Evolutionary conservation across 2,113 vertebrate genomes (phyloP).

Genomic region (Lophotis ruficrista): DNA sequence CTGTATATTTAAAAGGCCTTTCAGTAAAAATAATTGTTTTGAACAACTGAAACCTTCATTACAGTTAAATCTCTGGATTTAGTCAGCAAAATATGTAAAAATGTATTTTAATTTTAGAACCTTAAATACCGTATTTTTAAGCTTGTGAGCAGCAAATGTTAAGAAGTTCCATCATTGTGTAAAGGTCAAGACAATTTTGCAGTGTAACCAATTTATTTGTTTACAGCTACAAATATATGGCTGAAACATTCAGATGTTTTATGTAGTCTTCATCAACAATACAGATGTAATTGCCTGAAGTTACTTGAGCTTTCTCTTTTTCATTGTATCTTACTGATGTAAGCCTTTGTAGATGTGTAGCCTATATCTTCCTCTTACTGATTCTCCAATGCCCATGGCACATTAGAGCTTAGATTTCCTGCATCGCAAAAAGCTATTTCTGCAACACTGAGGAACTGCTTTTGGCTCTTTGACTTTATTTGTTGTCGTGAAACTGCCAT

Average conservation of each 20-base stretch:
- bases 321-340: constrained; percentile 38
- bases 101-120: background rate
- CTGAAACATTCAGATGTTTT: background rate
- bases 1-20: background rate
- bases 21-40: background rate
- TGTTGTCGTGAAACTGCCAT: constrained; percentile 16
- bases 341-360: constrained; percentile 43
- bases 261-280: constrained; percentile 4
- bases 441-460: background rate
- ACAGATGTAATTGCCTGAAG: constrained; percentile 53
- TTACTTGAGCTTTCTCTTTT: constrained; percentile 52
- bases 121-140: background rate
- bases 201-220: constrained; percentile 2
- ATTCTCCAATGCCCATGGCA: constrained; percentile 43
- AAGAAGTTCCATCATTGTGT: background rate
- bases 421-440: constrained; percentile 36
- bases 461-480: constrained; percentile 26
- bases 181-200: background rate
- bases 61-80: background rate
- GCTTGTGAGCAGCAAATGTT: background rate
- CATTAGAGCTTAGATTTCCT: constrained; percentile 21
- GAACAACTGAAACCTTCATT: background rate
- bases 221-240: background rate
- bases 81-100: background rate
- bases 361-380: constrained; percentile 8